A percentile compares a stretch with the other conserved stretches of the same genome.
Conservation (phyloP, 92 coral and sea anemone genomes). For the Desmophyllum pertusum region DNA sequence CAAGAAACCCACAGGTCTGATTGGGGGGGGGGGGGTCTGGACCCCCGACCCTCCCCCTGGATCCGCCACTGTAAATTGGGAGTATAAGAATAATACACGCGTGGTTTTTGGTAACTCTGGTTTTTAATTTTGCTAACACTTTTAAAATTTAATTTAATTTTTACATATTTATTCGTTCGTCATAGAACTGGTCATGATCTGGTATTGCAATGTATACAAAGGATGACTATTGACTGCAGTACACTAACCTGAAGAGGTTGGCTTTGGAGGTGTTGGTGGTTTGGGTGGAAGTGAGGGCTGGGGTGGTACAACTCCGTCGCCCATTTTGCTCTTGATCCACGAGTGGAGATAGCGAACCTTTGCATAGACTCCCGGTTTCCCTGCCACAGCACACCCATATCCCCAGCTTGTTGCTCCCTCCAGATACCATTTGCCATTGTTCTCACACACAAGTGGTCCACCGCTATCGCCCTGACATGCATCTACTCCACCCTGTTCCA, state of each 20-base stretch:
- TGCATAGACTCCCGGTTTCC: conserved; percentile 13
- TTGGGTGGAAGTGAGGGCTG: conserved; percentile 3
- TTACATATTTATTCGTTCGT: no score
- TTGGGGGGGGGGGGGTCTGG: no score
- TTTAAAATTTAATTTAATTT: no score
- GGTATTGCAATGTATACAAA: background rate
- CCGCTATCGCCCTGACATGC: conserved; percentile 36
- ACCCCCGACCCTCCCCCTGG: no score
- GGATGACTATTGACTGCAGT: background rate
- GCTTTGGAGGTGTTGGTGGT: conserved; percentile 11
- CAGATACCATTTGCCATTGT: conserved; percentile 21
- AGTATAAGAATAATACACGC: no score
- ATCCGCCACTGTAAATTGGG: no score
- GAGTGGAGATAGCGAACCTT: conserved; percentile 10
- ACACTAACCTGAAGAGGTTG: background rate
- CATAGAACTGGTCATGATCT: no score
- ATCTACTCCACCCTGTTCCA: conserved; percentile 29
- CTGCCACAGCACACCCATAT: conserved; percentile 28
- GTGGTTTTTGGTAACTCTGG: no score
- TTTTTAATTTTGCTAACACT: no score
- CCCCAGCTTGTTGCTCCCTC: conserved; percentile 42
- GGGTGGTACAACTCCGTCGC: conserved; percentile 12
- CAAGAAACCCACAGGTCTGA: no score
- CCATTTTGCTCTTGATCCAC: conserved; percentile 22
- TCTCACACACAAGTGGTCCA: conserved; percentile 34